Evolutionary conservation across 2,888 invertebrate species (phyloP).

Genomic region (Macroteleia sp.): DNA sequence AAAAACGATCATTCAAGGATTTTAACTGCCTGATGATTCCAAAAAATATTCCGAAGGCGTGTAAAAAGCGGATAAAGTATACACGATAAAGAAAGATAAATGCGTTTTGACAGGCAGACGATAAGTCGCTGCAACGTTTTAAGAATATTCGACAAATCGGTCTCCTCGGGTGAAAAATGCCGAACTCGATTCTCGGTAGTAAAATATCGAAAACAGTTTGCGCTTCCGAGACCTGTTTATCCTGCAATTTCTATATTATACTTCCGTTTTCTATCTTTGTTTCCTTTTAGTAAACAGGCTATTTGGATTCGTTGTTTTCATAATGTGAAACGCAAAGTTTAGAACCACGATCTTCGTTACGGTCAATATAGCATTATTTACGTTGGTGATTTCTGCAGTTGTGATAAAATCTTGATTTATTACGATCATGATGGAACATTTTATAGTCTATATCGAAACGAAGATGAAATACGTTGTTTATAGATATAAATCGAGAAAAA

Average conservation of each 20-base stretch:
- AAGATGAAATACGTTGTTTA: no score
- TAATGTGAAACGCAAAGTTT: no score
- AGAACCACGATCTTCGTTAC: no score
- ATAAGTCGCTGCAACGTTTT: conserved; percentile 23
- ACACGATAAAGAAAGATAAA: conserved; percentile 8
- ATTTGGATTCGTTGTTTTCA: no score
- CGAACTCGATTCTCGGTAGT: neutral
- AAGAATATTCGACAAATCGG: conserved; percentile 16
- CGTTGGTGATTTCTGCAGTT: no score
- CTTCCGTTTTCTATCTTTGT: no score
- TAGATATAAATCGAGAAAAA: no score
- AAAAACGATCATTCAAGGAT: conserved; percentile 22
- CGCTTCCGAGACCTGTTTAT: conserved; percentile 11
- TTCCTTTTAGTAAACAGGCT: no score
- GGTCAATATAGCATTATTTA: no score
- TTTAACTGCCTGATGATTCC: conserved; percentile 35
- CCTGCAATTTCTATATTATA: conserved; percentile 9
- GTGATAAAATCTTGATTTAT: no score
- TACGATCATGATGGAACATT: no score
- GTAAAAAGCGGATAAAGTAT: neutral
- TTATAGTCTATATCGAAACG: no score
- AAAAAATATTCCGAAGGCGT: conserved; percentile 14
- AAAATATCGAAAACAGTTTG: conserved; percentile 5
- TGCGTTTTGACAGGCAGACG: conserved; percentile 8
- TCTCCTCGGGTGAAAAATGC: conserved; percentile 1